Conservation (phyloP, 37 sponge, comb jelly and placozoan genomes). For the Crambe crambe region DNA sequence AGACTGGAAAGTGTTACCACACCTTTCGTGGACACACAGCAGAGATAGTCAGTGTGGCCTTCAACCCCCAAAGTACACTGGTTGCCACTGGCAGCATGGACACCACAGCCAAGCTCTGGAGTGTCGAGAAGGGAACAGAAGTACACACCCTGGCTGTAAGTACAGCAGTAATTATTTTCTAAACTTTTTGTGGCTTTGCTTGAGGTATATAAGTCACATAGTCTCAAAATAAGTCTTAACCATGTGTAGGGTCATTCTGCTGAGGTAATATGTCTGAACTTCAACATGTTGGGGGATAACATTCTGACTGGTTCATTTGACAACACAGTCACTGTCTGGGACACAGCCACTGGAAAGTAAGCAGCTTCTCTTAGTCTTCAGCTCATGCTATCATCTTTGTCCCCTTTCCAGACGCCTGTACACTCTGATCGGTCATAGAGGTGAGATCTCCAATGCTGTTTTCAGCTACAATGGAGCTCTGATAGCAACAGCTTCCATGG, state of each 20-base stretch:
- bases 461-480: conserved; percentile 81
- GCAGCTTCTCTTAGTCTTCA: not conserved
- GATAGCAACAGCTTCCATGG: conserved; percentile 96
- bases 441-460: conserved; percentile 91
- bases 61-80: conserved; percentile 90
- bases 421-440: conserved; percentile 88
- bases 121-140: conserved; percentile 82
- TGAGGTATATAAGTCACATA: not conserved
- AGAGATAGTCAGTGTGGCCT: conserved; percentile 90
- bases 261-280: conserved; percentile 90
- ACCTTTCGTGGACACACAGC: conserved; percentile 97
- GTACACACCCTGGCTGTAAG: conserved; percentile 74
- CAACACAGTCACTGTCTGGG: conserved; percentile 92
- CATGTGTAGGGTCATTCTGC: conserved; percentile 88
- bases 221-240: not conserved
- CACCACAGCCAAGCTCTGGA: conserved; percentile 93
- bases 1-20: conserved; percentile 89
- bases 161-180: not conserved
- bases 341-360: conserved; percentile 78
- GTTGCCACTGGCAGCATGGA: conserved; percentile 98
- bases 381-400: not conserved
- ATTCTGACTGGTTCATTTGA: conserved; percentile 95
- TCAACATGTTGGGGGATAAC: conserved; percentile 77
- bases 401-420: conserved; percentile 35
- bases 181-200: not conserved